Evolutionary conservation across 2,888 invertebrate species (phyloP), one percentile per base, ranked within the genome.

Genomic region (Polydesmus complanatus): DNA sequence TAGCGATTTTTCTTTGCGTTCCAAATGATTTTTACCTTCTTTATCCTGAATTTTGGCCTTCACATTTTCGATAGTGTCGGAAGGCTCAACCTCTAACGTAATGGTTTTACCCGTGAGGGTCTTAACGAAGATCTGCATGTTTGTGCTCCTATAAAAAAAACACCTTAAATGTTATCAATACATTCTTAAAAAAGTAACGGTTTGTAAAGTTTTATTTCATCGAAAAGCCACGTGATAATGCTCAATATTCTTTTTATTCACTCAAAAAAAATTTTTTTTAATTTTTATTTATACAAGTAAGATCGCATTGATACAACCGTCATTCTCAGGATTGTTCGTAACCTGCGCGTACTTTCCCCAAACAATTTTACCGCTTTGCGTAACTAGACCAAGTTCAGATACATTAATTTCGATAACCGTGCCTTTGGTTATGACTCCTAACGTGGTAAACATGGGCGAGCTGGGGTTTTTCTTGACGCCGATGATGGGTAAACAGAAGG

Each of bases 311-410:
- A 99, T 95, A 72, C 96, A 97, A 21, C 98, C 98, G 80, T 98
- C 98, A 77, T 98, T 98, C 75, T 98, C 98, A 0, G 98, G 98
- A 77, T 97, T 92, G 75, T 99, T 99, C 0, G 97, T 97, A 21
- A 98, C 96, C 77, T 97, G 98, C 0, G 98, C 98, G 73, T 94
- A 98, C 79, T 99, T 98, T 62, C 97, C 98, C 98, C 98, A 98
- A 0, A 99, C 93, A 55, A 99, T 95, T 81, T 96, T 99, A 63
- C 98, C 98, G 8, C 92, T 89, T 74, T 96, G 95, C 1, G 98
- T 99, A 1, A 99, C 98, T 64, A 99, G 79, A 78, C 98, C 98
- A 64, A 98, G 79, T 76, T 98, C 98, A 3, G 94, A 95, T 68
- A 99, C 93, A 73, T 98, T 99, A 0, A 99, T 88, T 81, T 97